These are phyloP conservation scores for Cepaea hortensis DNA, from an alignment of 2,888 invertebrate species.

Conservation along the genomic window DNA sequence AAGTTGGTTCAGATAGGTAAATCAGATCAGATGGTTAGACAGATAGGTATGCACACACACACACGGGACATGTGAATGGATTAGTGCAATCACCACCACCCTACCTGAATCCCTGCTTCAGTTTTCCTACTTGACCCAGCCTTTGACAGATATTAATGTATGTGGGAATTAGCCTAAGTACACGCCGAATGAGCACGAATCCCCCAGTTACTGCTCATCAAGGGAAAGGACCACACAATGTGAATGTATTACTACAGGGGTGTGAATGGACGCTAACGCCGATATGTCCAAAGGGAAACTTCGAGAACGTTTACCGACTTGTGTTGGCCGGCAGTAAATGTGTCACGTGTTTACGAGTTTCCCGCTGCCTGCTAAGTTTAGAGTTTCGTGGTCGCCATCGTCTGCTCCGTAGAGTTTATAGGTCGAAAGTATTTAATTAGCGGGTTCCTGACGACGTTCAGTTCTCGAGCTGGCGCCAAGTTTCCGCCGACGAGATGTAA, in stretches of 20 bases:
- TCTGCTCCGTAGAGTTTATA: background rate
- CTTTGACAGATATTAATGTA: constrained; percentile 15
- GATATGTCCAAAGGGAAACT: constrained; percentile 23
- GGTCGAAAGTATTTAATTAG: background rate
- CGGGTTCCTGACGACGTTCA: background rate
- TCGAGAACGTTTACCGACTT: background rate
- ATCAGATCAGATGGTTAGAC: no score
- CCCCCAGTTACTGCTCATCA: background rate
- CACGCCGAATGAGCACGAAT: background rate
- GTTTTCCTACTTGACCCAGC: no score
- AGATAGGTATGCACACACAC: no score
- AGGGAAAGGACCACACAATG: constrained; percentile 32
- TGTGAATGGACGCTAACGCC: constrained; percentile 28
- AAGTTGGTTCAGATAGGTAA: no score
- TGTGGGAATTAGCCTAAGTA: background rate
- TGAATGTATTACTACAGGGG: background rate
- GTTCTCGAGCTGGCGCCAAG: background rate
- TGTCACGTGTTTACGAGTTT: constrained; percentile 28
- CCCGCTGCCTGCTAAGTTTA: background rate
- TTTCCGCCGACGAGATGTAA: background rate
- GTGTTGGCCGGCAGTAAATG: constrained; percentile 29
- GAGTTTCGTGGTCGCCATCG: background rate
- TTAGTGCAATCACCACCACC: no score
- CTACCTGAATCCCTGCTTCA: no score
- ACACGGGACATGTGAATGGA: no score